Evolutionary conservation across 2,797 vertebrate species (phyloP).

Genomic region (Rhinichthys osculus): DNA sequence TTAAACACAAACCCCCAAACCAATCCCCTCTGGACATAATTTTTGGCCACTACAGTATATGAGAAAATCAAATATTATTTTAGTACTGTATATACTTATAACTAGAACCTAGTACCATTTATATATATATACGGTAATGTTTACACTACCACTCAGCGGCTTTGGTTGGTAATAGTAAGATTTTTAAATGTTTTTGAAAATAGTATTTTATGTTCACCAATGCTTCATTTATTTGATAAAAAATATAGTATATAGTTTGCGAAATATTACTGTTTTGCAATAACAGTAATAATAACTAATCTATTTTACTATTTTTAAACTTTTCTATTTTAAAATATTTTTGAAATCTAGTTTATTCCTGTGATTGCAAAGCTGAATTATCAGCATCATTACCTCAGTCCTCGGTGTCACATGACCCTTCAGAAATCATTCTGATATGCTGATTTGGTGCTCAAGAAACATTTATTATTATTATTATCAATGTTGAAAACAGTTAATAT

Average conservation of each 20-base stretch:
- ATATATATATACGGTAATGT: not conserved
- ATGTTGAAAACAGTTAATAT: too few species aligned
- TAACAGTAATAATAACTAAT: not conserved
- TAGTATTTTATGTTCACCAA: not conserved
- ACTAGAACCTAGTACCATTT: not conserved
- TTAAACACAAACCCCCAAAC: not conserved
- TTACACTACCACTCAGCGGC: not conserved
- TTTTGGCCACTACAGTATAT: not conserved
- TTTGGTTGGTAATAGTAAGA: not conserved
- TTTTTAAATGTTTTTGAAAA: not conserved
- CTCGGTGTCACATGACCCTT: too few species aligned
- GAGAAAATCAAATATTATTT: not conserved
- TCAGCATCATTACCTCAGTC: too few species aligned
- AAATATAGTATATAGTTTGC: not conserved
- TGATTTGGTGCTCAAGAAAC: too few species aligned
- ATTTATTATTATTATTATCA: too few species aligned
- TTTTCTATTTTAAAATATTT: too few species aligned
- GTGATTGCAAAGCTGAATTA: too few species aligned
- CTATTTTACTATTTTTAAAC: not conserved
- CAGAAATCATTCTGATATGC: too few species aligned
- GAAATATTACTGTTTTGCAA: not conserved
- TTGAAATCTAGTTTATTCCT: too few species aligned
- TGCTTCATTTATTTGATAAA: not conserved
- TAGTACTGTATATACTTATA: not conserved
- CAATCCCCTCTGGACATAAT: not conserved